A percentile compares a stretch with the other conserved stretches of the same genome.
phyloP scores from a whole-genome alignment of 2,113 vertebrate species.

The Anolis sagrei region DNA sequence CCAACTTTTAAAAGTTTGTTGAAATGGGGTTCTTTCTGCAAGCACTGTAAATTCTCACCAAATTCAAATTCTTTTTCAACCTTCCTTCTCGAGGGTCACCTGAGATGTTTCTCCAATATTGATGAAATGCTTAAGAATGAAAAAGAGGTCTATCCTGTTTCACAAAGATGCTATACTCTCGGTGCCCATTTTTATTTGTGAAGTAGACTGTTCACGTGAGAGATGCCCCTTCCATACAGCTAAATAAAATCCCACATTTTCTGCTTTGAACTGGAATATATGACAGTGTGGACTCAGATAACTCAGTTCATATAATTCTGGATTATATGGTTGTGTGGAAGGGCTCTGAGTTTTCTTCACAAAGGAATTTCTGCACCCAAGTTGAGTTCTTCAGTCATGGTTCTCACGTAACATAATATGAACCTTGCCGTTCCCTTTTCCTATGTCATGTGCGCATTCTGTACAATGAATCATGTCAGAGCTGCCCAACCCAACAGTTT shows the following conservation, averaged over 20 bases:
- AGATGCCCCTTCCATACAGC: too few species aligned
- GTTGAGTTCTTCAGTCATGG: background rate
- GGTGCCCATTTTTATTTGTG: background rate
- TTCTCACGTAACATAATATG: background rate
- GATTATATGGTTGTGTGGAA: too few species aligned
- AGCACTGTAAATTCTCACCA: background rate
- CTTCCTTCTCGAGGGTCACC: background rate
- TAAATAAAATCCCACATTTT: too few species aligned
- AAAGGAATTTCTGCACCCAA: background rate
- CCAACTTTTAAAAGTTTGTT: background rate
- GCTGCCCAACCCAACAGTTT: background rate
- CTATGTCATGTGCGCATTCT: background rate
- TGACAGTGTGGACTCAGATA: too few species aligned
- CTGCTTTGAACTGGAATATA: too few species aligned
- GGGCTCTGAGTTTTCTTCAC: background rate
- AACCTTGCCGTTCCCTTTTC: background rate
- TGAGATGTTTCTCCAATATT: background rate
- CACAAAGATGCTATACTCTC: background rate
- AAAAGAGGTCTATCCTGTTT: background rate
- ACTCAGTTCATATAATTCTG: too few species aligned
- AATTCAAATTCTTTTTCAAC: background rate
- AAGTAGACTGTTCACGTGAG: background rate
- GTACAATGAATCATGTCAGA: background rate
- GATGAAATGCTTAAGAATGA: background rate
- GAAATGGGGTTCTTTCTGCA: background rate